Base-by-base conservation (phyloP, 2,797 vertebrate species). In the Chromis chromis region DNA sequence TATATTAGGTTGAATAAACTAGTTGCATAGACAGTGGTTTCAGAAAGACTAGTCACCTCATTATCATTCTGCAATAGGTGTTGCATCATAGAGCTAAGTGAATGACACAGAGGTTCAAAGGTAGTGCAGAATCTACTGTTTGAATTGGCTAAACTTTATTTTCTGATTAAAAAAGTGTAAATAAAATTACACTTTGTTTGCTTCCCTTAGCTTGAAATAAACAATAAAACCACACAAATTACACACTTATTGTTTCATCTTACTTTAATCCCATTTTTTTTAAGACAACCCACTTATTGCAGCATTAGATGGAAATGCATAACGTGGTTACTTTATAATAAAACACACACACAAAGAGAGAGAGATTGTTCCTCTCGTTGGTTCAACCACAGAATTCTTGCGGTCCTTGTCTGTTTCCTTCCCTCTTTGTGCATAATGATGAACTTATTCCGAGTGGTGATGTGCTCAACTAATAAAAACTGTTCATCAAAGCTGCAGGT, bases 401-500 rank as follows among this genome's bases (percentile, higher is more conserved):
- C 0, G 1, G 25, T 17, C 13, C 4, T 3, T n/a, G 5, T 69
- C 25, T 16, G n/a, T 65, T 73, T 82, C 61, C 63, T 68, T 72
- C 56, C 27, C 19, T 27, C 6, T 50, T 31, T 40, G 44, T 24
- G 21, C 59, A 42, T 12, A 21, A 53, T 56, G 64, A 65, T 69
- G 60, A 73, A 64, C 9, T 27, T 65, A 24, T 54, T 49, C 63
- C 40, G 49, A 70, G 36, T 21, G 22, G 17, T 33, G 64, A 31
- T 53, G 64, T 74, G 65, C 59, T 62, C 58, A 62, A 63, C 48
- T 77, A 40, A 70, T 31, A 48, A 36, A 48, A 54, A 16, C 21
- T 61, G 42, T 59, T 79, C 36, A 58, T 81, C 53, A 53, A 69
- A 74, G 33, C 58, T 69, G 55, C 60, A 69, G 69, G 50, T 42